A percentile compares a stretch with the other conserved stretches of the same genome.
Conservation (phyloP, 2,888 invertebrate genomes). For the Apotomis turbidana region DNA sequence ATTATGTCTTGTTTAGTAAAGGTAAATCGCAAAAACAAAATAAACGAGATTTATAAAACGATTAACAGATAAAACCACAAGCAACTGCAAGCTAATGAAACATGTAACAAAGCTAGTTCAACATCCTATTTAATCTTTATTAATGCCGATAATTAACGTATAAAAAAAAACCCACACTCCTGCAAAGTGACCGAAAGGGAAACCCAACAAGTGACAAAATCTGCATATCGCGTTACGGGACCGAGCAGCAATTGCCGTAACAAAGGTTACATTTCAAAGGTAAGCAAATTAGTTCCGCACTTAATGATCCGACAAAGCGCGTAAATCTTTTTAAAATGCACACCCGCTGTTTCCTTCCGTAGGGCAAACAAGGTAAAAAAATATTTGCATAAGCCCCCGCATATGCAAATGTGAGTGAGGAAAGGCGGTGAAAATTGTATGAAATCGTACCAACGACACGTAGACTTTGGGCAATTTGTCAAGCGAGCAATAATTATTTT, state of each 20-base stretch:
- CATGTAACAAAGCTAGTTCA: too few species aligned
- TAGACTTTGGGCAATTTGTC: constrained; percentile 81
- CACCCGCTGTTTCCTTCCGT: constrained; percentile 76
- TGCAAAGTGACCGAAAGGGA: constrained; percentile 49
- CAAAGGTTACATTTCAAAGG: constrained; percentile 82
- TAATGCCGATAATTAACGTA: background rate
- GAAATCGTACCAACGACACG: constrained; percentile 80
- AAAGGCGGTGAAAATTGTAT: constrained; percentile 81
- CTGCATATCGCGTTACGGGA: constrained; percentile 78
- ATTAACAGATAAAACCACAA: background rate
- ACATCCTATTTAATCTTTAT: background rate
- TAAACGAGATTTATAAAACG: too few species aligned
- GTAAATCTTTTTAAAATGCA: constrained; percentile 83
- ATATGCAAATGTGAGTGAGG: constrained; percentile 77
- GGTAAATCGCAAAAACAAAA: too few species aligned
- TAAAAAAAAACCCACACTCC: constrained; percentile 8
- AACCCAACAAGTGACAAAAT: constrained; percentile 65
- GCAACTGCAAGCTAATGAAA: too few species aligned
- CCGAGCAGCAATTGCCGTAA: constrained; percentile 75
- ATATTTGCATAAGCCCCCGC: constrained; percentile 81
- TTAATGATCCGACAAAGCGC: constrained; percentile 83
- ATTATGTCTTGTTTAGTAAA: too few species aligned
- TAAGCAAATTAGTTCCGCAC: constrained; percentile 83
- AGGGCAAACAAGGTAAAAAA: constrained; percentile 78
- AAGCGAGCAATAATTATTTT: constrained; percentile 80